These are phyloP conservation scores for Drosophila paucipuncta DNA, from an alignment of 2,888 invertebrate genomes.

Conservation along the genomic window DNA sequence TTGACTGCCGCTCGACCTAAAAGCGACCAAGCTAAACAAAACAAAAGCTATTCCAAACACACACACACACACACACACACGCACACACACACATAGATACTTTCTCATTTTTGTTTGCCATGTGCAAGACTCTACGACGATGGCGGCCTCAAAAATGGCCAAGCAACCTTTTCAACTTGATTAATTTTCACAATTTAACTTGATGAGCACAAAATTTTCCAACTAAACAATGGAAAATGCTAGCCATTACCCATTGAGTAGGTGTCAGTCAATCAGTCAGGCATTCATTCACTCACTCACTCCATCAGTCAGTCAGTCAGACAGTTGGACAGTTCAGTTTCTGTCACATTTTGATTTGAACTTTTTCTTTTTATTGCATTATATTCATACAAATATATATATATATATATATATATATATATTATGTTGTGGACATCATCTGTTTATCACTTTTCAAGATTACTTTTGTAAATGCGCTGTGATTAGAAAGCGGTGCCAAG, in stretches of 20 bases:
- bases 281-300: slow-evolving; percentile 5
- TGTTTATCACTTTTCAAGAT: slow-evolving; percentile 51
- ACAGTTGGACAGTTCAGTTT: slow-evolving; percentile 7
- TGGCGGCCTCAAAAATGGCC: slow-evolving; percentile 25
- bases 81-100: not conserved
- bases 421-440: slow-evolving; percentile 29
- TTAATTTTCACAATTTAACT: slow-evolving; percentile 80
- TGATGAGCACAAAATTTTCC: slow-evolving; percentile 66
- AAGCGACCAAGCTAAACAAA: slow-evolving; percentile 58
- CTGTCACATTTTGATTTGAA: slow-evolving; percentile 51
- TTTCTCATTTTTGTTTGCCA: slow-evolving; percentile 20
- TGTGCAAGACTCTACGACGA: slow-evolving; percentile 35
- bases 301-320: not conserved
- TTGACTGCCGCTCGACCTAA: slow-evolving; percentile 53
- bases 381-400: not conserved
- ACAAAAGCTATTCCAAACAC: slow-evolving; percentile 39
- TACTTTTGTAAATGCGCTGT: slow-evolving; percentile 68
- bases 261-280: slow-evolving; percentile 19
- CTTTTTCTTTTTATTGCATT: slow-evolving; percentile 45
- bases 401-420: not conserved
- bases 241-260: slow-evolving; percentile 17
- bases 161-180: slow-evolving; percentile 78
- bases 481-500: slow-evolving; percentile 56
- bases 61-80: not conserved
- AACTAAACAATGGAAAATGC: slow-evolving; percentile 49